Conservation (phyloP, 2,797 vertebrate genomes). For the Falco cherrug region DNA sequence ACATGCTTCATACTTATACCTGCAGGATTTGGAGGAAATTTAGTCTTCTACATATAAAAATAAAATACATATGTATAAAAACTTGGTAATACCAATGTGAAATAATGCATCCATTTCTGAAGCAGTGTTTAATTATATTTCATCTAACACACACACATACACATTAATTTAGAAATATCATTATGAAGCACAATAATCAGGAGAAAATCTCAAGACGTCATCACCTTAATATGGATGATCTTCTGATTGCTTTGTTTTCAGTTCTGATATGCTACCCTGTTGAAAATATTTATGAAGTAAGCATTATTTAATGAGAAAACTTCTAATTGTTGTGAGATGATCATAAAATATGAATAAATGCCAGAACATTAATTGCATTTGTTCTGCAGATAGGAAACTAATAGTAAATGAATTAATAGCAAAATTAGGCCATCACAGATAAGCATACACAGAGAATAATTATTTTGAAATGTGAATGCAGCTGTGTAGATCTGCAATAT, state of each 20-base stretch:
- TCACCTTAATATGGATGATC: neutral
- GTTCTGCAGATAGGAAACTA: neutral
- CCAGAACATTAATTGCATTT: neutral
- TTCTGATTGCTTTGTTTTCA: neutral
- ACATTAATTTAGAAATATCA: neutral
- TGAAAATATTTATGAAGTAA: neutral
- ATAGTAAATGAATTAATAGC: neutral
- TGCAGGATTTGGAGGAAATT: neutral
- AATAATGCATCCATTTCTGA: neutral
- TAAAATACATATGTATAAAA: neutral
- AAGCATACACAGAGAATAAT: neutral
- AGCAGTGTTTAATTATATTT: neutral
- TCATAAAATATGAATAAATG: neutral
- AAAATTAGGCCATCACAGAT: neutral
- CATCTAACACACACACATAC: neutral
- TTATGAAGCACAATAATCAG: neutral
- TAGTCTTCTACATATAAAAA: neutral
- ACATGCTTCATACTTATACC: neutral
- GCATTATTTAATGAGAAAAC: neutral
- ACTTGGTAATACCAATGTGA: neutral
- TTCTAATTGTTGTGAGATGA: neutral
- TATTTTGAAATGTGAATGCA: neutral
- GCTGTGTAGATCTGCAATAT: neutral
- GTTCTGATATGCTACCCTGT: neutral
- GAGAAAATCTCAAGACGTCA: neutral